phyloP scores from a whole-genome alignment of 2,797 vertebrate genomes.

The Rhinatrema bivittatum region DNA sequence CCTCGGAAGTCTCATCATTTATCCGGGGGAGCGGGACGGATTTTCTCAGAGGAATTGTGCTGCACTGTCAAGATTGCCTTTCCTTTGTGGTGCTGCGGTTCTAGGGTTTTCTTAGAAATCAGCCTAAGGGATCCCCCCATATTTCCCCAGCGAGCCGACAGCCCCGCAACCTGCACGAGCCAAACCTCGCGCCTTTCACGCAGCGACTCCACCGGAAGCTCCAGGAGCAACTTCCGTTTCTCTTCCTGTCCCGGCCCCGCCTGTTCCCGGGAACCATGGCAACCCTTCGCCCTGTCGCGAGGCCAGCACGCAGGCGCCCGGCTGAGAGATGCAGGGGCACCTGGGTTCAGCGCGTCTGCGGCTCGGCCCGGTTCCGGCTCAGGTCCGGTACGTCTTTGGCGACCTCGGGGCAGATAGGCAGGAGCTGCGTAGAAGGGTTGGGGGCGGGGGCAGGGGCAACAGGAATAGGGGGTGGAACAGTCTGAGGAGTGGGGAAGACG shows the following conservation, averaged over 20 bases:
- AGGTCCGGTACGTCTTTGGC: constrained; percentile 1
- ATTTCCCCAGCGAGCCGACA: constrained; percentile 7
- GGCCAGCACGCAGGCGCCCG: constrained; percentile 24
- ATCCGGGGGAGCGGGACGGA: too few relatives aligned
- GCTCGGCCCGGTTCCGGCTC: background rate
- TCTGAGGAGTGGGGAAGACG: background rate
- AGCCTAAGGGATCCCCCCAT: too few relatives aligned
- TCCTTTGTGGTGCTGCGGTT: too few relatives aligned
- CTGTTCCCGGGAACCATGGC: constrained; percentile 34
- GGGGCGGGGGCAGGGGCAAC: background rate
- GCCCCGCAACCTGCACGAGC: constrained; percentile 6
- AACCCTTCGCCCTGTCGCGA: constrained; percentile 27
- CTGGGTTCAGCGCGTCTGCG: background rate
- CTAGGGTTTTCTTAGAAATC: too few relatives aligned
- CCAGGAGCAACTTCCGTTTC: constrained; percentile 16
- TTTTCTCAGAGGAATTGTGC: too few relatives aligned
- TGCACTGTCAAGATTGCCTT: too few relatives aligned
- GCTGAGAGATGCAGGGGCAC: constrained; percentile 7
- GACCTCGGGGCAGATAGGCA: constrained; percentile 17
- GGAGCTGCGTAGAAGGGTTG: constrained; percentile 29
- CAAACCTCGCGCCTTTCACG: constrained; percentile 25
- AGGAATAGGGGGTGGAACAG: too few relatives aligned
- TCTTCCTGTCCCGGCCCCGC: constrained; percentile 22
- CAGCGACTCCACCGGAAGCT: constrained; percentile 25
- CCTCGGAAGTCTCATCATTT: too few relatives aligned